Percentiles rank a stretch among this genome's conserved stretches.
These are phyloP conservation scores for Fistularia commersonii DNA, from an alignment of 2,797 vertebrate species.

Conservation along the genomic window DNA sequence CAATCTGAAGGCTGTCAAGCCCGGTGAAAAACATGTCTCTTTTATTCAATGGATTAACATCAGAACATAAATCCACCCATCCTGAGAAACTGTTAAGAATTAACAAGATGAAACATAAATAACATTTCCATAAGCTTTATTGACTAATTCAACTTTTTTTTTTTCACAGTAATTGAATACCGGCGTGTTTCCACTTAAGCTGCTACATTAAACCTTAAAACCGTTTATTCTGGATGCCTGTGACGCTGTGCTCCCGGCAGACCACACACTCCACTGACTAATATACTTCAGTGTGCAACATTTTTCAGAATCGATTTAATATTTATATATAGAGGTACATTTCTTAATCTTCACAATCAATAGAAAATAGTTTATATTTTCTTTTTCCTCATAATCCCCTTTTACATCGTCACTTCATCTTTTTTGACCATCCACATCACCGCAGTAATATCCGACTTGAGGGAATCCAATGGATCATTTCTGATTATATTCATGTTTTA, in stretches of 20 bases:
- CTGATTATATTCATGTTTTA: too few species aligned
- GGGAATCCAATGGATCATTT: too few species aligned
- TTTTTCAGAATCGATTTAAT: too few species aligned
- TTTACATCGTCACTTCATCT: too few species aligned
- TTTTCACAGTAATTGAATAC: slow-evolving; percentile 30
- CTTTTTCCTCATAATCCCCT: too few species aligned
- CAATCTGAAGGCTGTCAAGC: slow-evolving; percentile 32
- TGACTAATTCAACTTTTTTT: slow-evolving; percentile 26
- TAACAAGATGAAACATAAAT: slow-evolving; percentile 26
- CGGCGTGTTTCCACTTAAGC: slow-evolving; percentile 30
- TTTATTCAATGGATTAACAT: slow-evolving; percentile 49
- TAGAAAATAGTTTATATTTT: too few species aligned
- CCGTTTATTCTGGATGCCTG: slow-evolving; percentile 11
- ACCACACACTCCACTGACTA: too few species aligned
- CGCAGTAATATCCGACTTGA: too few species aligned
- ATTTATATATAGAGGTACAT: too few species aligned
- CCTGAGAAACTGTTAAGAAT: slow-evolving; percentile 17
- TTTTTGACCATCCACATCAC: too few species aligned
- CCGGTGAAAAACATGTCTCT: slow-evolving; percentile 45
- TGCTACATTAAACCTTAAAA: not conserved
- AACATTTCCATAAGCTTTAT: slow-evolving; percentile 28
- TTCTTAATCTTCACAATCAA: too few species aligned
- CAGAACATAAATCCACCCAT: slow-evolving; percentile 40
- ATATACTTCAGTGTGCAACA: too few species aligned
- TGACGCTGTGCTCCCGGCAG: not conserved